phyloP scores from a whole-genome alignment of 2,888 invertebrate genomes.

The Bellardia pandia region DNA sequence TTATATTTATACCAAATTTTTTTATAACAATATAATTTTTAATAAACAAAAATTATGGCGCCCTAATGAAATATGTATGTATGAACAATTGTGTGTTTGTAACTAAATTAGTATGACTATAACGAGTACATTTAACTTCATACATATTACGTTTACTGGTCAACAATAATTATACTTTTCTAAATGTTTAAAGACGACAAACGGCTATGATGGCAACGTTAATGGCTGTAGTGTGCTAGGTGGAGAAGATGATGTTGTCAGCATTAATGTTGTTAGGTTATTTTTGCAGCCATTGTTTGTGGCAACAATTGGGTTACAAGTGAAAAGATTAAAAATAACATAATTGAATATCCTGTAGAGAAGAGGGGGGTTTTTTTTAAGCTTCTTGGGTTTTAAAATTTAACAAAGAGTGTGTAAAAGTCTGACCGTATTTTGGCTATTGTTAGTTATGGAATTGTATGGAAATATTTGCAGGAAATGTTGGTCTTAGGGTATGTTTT shows the following conservation, averaged over 20 bases:
- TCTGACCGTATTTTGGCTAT: neutral
- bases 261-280: constrained; percentile 13
- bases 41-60: neutral
- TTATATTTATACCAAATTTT: no score
- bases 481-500: no score
- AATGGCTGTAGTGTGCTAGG: neutral
- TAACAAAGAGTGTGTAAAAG: neutral
- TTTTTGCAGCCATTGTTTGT: constrained; percentile 27
- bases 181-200: constrained; percentile 24
- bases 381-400: neutral
- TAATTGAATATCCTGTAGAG: constrained; percentile 40
- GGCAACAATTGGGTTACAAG: constrained; percentile 21
- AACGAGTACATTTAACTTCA: constrained; percentile 29
- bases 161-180: constrained; percentile 51
- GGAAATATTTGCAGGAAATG: neutral
- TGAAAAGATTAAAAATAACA: constrained; percentile 29
- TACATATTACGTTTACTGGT: constrained; percentile 24
- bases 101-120: neutral
- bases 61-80: constrained; percentile 10
- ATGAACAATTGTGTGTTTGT: no score
- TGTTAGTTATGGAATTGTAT: neutral
- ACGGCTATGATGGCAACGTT: neutral
- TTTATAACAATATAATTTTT: no score
- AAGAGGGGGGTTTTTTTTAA: neutral
- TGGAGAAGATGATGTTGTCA: constrained; percentile 30